These are phyloP conservation scores for Leptinotarsa tumamoca DNA, from an alignment of 2,888 invertebrate genomes.

Conservation along the genomic window DNA sequence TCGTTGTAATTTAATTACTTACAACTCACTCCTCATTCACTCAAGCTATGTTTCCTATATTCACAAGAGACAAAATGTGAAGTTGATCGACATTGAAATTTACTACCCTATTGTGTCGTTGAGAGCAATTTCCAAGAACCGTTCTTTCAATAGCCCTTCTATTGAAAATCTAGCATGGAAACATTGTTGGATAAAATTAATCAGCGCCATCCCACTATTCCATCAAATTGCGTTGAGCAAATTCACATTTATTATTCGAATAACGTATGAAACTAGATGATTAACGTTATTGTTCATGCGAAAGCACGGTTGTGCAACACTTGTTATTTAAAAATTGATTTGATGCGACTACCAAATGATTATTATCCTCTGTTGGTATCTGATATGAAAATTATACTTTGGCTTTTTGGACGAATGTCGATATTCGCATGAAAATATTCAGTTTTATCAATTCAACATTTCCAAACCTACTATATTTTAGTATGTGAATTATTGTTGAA, in stretches of 20 bases:
- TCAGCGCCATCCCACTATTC: background rate
- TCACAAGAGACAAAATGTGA: background rate
- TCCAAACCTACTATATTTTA: no score
- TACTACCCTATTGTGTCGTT: background rate
- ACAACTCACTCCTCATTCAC: no score
- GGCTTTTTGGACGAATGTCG: no score
- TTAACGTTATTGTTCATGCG: background rate
- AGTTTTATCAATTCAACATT: no score
- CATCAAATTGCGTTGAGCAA: background rate
- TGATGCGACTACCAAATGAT: background rate
- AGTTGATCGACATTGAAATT: background rate
- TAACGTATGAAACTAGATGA: constrained; percentile 1
- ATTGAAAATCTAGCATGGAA: background rate
- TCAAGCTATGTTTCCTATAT: no score
- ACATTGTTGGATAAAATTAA: constrained; percentile 13
- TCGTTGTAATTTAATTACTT: no score
- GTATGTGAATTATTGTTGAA: no score
- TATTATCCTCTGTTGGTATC: background rate
- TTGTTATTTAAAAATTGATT: background rate
- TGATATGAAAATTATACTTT: background rate
- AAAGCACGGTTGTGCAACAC: background rate
- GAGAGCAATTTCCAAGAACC: background rate
- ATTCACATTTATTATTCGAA: constrained; percentile 6
- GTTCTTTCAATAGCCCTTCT: background rate
- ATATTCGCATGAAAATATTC: no score